Percentiles rank a stretch among this genome's conserved stretches.
Evolutionary conservation across 2,888 invertebrate species (phyloP).

Genomic region (Pocota personata): DNA sequence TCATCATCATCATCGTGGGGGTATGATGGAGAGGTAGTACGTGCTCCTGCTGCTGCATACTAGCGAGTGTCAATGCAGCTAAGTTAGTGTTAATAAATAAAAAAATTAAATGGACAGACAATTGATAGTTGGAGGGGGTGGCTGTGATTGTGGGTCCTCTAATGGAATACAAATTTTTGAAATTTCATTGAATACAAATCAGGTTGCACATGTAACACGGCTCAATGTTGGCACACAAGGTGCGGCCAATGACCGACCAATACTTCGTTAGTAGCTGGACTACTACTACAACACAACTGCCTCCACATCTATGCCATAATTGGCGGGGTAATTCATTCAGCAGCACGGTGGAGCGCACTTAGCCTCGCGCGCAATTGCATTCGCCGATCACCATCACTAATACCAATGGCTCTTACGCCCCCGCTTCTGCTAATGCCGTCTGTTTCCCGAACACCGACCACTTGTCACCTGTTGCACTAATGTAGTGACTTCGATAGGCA

Average conservation of each 20-base stretch:
- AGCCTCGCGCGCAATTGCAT: conserved; percentile 60
- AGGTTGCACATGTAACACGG: conserved; percentile 70
- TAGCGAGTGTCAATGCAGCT: conserved; percentile 6
- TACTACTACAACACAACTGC: neutral
- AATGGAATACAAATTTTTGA: conserved; percentile 73
- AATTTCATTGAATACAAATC: conserved; percentile 71
- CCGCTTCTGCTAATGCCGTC: conserved; percentile 3
- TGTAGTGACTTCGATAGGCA: conserved; percentile 8
- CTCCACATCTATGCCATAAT: neutral
- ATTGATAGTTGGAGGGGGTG: conserved; percentile 44
- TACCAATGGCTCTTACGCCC: conserved; percentile 39
- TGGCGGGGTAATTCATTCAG: conserved; percentile 50
- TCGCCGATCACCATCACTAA: conserved; percentile 7
- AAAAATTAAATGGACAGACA: conserved; percentile 44
- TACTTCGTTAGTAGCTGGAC: neutral
- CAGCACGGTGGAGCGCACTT: conserved; percentile 26
- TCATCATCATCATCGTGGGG: conserved; percentile 2
- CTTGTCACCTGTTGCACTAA: conserved; percentile 38
- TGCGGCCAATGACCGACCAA: conserved; percentile 75
- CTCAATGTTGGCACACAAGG: conserved; percentile 75
- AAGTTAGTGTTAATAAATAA: conserved; percentile 28
- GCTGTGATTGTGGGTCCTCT: conserved; percentile 26
- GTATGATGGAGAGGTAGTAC: conserved; percentile 24
- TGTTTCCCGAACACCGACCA: conserved; percentile 39
- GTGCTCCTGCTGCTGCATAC: conserved; percentile 53